A percentile compares a stretch with the other conserved stretches of the same genome.
phyloP scores from a whole-genome alignment of 2,888 invertebrate species.

The Cephus sareptanus region DNA sequence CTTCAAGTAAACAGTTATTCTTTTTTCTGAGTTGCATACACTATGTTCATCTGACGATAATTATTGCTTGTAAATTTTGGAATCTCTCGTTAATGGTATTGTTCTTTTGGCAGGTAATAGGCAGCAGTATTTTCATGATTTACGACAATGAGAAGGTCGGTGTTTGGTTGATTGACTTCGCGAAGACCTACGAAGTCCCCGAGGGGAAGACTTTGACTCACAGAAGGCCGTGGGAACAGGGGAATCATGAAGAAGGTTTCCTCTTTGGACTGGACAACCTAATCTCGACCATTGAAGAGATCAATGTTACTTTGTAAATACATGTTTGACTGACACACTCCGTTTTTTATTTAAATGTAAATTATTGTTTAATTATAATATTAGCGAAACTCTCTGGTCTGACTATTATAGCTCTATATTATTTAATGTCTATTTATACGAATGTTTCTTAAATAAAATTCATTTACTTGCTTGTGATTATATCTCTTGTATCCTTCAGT shows the following conservation, averaged over 20 bases:
- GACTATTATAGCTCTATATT: slow-evolving; percentile 16
- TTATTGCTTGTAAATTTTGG: background rate
- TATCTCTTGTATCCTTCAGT: background rate
- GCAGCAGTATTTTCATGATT: slow-evolving; percentile 93
- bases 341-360: slow-evolving; percentile 15
- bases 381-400: slow-evolving; percentile 19
- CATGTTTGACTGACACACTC: slow-evolving; percentile 17
- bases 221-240: slow-evolving; percentile 84
- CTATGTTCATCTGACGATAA: background rate
- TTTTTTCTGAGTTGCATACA: background rate
- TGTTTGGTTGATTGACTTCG: slow-evolving; percentile 98
- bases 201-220: slow-evolving; percentile 80
- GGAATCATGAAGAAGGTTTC: slow-evolving; percentile 98
- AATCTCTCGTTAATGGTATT: background rate
- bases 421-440: slow-evolving; percentile 8
- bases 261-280: slow-evolving; percentile 92
- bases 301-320: slow-evolving; percentile 38
- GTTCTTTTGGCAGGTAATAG: slow-evolving; percentile 73
- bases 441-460: slow-evolving; percentile 11
- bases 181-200: slow-evolving; percentile 86
- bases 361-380: slow-evolving; percentile 16
- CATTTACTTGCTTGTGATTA: background rate
- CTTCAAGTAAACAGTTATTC: background rate
- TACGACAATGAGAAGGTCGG: slow-evolving; percentile 90
- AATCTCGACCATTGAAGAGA: slow-evolving; percentile 75